Base-by-base conservation (phyloP, 2,797 vertebrate species). In the Pelochelys cantorii region DNA sequence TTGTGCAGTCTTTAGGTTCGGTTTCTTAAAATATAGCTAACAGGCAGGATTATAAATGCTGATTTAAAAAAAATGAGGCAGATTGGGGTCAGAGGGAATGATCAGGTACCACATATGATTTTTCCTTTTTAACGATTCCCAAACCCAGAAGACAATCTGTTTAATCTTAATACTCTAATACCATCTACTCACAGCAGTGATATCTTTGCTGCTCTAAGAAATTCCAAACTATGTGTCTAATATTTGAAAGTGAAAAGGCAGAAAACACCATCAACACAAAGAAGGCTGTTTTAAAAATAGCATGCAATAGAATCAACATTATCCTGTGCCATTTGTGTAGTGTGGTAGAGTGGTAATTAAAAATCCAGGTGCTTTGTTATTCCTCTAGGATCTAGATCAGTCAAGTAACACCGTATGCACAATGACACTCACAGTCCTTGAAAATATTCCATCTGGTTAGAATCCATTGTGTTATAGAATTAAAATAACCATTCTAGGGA, bases 281-380 rank as follows among this genome's bases (percentile, higher is more conserved):
- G 57, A 37, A 84, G 34, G 3, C 55, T 68, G 9, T 84, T 90
- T 83, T 85, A 89, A 42, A 86, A 87, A 68, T 57, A 79, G 14
- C 29, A 42, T 82, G 57, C 31, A 55, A 27, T 15, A 56, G 57
- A 18, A 31, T 29, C 68, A 82, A 2, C 5, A 1, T 90, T 52
- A 83, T 23, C 25, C 27, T 59, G 18, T 55, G 55, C 84, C 29
- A 53, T 48, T 89, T 14, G 53, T 52, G 68, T 86, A 71, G 37
- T 22, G 34, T 74, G 34, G 1, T 37, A 23, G 23, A 79, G 31
- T 56, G 57, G 37, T 90, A 65, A 85, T 79, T 92, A 88, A 87
- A 90, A 94, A 92, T 87, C 77, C 83, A 93, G 75, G 86, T 95
- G 84, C 55, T 93, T 90, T 93, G 78, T 90, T 88, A 52, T 88